phyloP scores from a whole-genome alignment of 2,888 invertebrate species.

The Volucella inanis region DNA sequence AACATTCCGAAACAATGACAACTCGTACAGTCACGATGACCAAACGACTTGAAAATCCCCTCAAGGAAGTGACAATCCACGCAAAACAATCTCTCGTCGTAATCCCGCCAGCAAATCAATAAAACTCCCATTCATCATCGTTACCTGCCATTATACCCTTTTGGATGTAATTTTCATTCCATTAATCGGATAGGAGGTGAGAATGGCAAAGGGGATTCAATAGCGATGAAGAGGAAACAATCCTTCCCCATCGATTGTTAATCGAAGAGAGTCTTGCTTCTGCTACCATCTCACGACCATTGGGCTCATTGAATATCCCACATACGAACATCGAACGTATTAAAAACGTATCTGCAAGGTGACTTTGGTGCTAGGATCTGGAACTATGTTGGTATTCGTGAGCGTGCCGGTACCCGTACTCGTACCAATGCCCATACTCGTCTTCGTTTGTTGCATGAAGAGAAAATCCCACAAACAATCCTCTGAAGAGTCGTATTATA shows the following conservation, averaged over 20 bases:
- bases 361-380: slow-evolving; percentile 21
- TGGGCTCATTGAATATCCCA: slow-evolving; percentile 13
- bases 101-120: slow-evolving; percentile 57
- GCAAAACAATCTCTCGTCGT: slow-evolving; percentile 30
- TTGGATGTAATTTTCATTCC: slow-evolving; percentile 70
- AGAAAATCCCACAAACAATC: slow-evolving; percentile 69
- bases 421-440: not conserved
- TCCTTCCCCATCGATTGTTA: slow-evolving; percentile 66
- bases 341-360: slow-evolving; percentile 33
- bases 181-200: slow-evolving; percentile 40
- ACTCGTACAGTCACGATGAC: slow-evolving; percentile 18
- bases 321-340: slow-evolving; percentile 32
- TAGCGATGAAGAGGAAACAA: slow-evolving; percentile 8
- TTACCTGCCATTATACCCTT: slow-evolving; percentile 66
- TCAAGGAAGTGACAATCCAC: slow-evolving; percentile 62
- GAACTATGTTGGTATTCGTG: too few species aligned
- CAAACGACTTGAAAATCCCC: slow-evolving; percentile 43
- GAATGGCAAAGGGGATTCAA: too few species aligned
- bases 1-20: slow-evolving; percentile 9
- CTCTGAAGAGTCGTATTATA: slow-evolving; percentile 75
- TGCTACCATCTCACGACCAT: not conserved
- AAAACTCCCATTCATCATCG: slow-evolving; percentile 73
- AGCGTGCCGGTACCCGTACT: not conserved
- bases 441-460: slow-evolving; percentile 41
- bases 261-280: slow-evolving; percentile 44